Evolutionary conservation across 2,888 invertebrate genomes (phyloP).

Genomic region (Teinopalpus imperialis): DNA sequence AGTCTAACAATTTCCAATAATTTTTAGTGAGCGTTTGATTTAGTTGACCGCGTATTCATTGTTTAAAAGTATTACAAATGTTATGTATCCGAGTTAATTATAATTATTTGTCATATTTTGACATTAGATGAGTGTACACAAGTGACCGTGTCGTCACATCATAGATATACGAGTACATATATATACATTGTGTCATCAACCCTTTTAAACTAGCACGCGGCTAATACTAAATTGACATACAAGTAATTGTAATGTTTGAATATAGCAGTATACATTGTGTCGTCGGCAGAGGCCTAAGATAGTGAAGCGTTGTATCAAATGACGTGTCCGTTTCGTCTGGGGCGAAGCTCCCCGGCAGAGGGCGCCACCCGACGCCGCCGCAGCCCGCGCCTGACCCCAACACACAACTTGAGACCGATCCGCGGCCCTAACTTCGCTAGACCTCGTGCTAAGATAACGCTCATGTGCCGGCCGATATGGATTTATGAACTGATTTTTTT

Average conservation of each 20-base stretch:
- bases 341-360: constrained; percentile 6
- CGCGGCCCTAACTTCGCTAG: not conserved
- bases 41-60: no score
- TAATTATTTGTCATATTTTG: no score
- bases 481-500: no score
- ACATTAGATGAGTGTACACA: no score
- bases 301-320: constrained; percentile 10
- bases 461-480: no score
- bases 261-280: constrained; percentile 3
- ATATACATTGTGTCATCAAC: no score
- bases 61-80: no score
- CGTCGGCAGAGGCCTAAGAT: not conserved
- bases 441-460: constrained; percentile 20
- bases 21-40: no score
- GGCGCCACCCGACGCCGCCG: constrained; percentile 24
- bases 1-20: no score
- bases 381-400: constrained; percentile 24
- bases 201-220: not conserved
- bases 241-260: not conserved
- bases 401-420: constrained; percentile 19
- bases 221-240: not conserved
- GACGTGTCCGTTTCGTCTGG: constrained; percentile 22
- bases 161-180: no score
- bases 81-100: no score
- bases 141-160: no score